Percentiles rank a stretch among this genome's conserved stretches.
phyloP scores from a whole-genome alignment of 2,888 invertebrate genomes.

The Pasiphila rectangulata region DNA sequence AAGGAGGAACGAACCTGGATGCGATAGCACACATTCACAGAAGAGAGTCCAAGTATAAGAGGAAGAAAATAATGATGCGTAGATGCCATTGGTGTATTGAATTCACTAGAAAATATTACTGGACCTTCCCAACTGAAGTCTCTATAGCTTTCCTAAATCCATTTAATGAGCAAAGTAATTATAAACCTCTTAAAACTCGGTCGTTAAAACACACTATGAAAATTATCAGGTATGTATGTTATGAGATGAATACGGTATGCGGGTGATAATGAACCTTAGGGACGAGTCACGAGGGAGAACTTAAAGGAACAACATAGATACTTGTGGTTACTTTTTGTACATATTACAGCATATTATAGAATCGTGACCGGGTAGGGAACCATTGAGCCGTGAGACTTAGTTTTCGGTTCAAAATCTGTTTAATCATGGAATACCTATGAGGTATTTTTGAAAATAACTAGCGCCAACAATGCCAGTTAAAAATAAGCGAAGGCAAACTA shows the following conservation, averaged over 20 bases:
- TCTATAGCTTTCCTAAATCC: no score
- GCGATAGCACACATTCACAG: no score
- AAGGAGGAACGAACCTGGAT: no score
- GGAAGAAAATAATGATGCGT: no score
- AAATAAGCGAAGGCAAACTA: no score
- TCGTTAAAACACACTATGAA: slow-evolving; percentile 8
- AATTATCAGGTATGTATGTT: slow-evolving; percentile 12
- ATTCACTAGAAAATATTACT: no score
- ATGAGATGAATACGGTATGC: slow-evolving; percentile 15
- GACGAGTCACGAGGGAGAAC: background rate
- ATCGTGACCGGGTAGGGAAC: background rate
- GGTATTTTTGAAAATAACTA: no score
- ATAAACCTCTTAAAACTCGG: background rate
- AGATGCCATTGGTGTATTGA: no score
- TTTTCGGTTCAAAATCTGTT: background rate
- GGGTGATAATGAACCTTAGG: background rate
- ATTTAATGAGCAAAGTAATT: background rate
- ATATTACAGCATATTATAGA: background rate
- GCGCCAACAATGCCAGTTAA: no score
- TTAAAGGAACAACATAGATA: background rate
- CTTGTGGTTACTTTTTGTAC: slow-evolving; percentile 3
- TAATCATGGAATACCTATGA: no score
- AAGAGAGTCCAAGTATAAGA: no score
- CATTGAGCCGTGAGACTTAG: background rate
- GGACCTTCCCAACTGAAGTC: no score